These are phyloP conservation scores for Asteroscopus sphinx DNA, from an alignment of 2,888 invertebrate species.

Conservation along the genomic window DNA sequence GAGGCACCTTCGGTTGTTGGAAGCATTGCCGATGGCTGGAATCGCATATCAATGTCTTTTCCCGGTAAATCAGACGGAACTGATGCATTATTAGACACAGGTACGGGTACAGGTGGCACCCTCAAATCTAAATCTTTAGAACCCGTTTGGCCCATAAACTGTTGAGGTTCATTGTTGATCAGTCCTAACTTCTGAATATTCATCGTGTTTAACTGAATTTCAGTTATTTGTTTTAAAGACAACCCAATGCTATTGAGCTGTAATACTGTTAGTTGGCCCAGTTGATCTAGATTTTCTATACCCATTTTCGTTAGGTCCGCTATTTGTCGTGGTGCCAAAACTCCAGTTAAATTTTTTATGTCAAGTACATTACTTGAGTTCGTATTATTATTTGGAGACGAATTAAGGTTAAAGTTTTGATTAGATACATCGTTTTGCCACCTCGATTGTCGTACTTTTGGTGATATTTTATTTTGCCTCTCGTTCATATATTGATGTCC, in stretches of 20 bases:
- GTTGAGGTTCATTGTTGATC: constrained; percentile 74
- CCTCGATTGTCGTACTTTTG: constrained; percentile 86
- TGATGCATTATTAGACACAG: constrained; percentile 67
- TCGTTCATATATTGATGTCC: constrained; percentile 76
- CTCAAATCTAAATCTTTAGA: constrained; percentile 86
- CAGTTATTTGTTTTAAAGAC: constrained; percentile 90
- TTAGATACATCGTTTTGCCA: constrained; percentile 84
- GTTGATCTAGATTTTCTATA: constrained; percentile 90
- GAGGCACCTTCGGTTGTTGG: constrained; percentile 64
- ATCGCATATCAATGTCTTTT: constrained; percentile 87
- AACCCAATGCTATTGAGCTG: constrained; percentile 91
- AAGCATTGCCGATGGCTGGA: constrained; percentile 71
- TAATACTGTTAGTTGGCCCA: constrained; percentile 90
- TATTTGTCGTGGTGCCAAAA: constrained; percentile 89
- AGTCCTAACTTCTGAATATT: constrained; percentile 89
- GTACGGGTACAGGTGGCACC: constrained; percentile 76
- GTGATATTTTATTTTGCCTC: constrained; percentile 79
- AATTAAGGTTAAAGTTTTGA: constrained; percentile 70
- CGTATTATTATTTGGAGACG: constrained; percentile 72
- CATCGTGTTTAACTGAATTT: constrained; percentile 91
- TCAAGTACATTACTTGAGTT: constrained; percentile 82
- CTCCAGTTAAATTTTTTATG: constrained; percentile 89
- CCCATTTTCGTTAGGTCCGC: constrained; percentile 90
- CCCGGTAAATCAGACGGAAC: constrained; percentile 78
- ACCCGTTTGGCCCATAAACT: constrained; percentile 65